These are phyloP conservation scores for chimpanzee (Pan troglodytes) DNA, from an alignment of 2,113 vertebrate genomes.

Conservation along the genomic window NHGRI_mPanTro3-v2.1_pri NC_072401.2:184405001-184405500, in stretches of 20 bases:
- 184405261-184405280: neutral
- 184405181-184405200: neutral
- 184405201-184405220: neutral
- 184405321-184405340: neutral
- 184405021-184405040: neutral
- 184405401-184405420: neutral
- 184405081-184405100: neutral
- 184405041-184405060: neutral
- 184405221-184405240: neutral
- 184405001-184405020: neutral
- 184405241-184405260: constrained; percentile 18
- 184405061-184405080: constrained; percentile 16
- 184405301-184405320: neutral
- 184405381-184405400: neutral
- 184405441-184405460: neutral
- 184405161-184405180: neutral
- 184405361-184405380: neutral
- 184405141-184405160: neutral
- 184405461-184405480: neutral
- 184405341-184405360: neutral
- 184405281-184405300: neutral
- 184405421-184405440: neutral
- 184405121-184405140: neutral
- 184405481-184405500: neutral
- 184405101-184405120: constrained; percentile 32